Percentiles rank a stretch among this genome's conserved stretches.
These are phyloP conservation scores for Caiman crocodilus DNA, from an alignment of 2,797 vertebrate species.

Conservation along the genomic window DNA sequence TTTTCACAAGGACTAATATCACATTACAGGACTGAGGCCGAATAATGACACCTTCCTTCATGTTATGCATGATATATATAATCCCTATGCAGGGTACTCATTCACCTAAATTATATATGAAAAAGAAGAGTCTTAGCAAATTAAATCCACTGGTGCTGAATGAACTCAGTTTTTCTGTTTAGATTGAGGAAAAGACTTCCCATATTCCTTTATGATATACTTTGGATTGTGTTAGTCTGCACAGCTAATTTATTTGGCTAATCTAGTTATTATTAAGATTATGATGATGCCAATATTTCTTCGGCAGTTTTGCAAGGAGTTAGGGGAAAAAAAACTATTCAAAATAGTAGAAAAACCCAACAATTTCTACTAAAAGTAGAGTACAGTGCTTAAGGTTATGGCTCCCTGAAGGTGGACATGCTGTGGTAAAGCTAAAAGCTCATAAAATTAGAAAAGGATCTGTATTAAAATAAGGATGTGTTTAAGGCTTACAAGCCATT, in stretches of 20 bases:
- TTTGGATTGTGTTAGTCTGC: conserved; percentile 26
- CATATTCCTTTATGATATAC: conserved; percentile 1
- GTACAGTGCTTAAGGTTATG: neutral
- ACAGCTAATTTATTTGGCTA: conserved; percentile 2
- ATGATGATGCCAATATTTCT: neutral
- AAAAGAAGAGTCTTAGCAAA: conserved; percentile 29
- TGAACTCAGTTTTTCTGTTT: conserved; percentile 37
- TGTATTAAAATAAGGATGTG: conserved; percentile 35
- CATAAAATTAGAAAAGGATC: conserved; percentile 20
- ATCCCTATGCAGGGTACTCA: conserved; percentile 18
- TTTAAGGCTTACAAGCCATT: neutral
- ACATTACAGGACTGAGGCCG: neutral
- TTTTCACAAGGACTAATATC: conserved; percentile 14
- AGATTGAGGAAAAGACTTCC: conserved; percentile 5
- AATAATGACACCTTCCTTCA: neutral
- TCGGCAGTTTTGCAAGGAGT: neutral
- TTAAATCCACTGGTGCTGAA: neutral
- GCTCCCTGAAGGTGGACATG: neutral
- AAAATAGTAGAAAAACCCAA: neutral
- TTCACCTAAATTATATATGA: conserved; percentile 56
- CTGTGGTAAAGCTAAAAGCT: neutral
- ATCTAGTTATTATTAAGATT: conserved; percentile 31
- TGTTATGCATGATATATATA: neutral
- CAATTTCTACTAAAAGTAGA: conserved; percentile 4
- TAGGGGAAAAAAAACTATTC: neutral